These are phyloP conservation scores for Pogonognathellus flavescens DNA, from an alignment of 1,140 invertebrate genomes.

Conservation along the genomic window DNA sequence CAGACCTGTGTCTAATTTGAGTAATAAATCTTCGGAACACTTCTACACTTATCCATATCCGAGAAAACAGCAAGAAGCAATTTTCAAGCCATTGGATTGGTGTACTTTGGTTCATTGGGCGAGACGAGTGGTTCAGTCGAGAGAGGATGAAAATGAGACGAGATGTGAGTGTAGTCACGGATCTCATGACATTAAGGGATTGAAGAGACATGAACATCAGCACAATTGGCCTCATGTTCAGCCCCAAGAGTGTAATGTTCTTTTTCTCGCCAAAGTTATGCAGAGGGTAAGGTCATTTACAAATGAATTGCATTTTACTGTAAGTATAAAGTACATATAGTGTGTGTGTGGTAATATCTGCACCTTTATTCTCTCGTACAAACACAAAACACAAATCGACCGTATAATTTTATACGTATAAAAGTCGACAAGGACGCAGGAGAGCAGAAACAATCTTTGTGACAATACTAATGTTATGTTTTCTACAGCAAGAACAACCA, in stretches of 20 bases:
- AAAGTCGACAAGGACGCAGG: no score
- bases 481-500: no score
- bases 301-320: conserved; percentile 3
- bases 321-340: neutral
- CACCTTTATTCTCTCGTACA: no score
- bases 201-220: conserved; percentile 64
- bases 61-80: conserved; percentile 63
- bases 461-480: no score
- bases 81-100: conserved; percentile 64
- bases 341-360: neutral
- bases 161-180: conserved; percentile 65
- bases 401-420: no score
- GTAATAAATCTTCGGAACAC: conserved; percentile 66
- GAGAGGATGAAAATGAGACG: conserved; percentile 63
- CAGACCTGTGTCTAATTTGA: conserved; percentile 65
- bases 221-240: conserved; percentile 67
- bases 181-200: conserved; percentile 63
- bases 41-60: conserved; percentile 67
- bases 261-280: conserved; percentile 66
- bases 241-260: conserved; percentile 66
- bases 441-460: no score
- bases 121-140: conserved; percentile 61
- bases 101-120: conserved; percentile 65
- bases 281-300: conserved; percentile 47
- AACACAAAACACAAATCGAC: no score